These are phyloP conservation scores for Cryptomyrus ogoouensis DNA, from an alignment of 2,113 vertebrate species.

Conservation along the genomic window DNA sequence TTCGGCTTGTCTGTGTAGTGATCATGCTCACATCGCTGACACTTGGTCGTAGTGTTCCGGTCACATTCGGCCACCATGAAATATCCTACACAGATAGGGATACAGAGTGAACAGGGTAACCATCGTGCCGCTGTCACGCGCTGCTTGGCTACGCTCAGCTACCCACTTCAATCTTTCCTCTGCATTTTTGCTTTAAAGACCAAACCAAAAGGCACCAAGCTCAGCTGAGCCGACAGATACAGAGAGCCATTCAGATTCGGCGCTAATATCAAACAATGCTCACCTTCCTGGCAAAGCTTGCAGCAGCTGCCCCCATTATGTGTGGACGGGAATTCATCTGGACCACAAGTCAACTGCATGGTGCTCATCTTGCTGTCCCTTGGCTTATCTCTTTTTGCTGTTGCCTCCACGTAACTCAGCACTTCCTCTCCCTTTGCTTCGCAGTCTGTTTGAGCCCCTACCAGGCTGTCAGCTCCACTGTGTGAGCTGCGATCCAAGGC, in stretches of 20 bases:
- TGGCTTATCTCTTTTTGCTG: not conserved
- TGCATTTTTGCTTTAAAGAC: not conserved
- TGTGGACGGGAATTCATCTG: not conserved
- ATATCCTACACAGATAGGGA: constrained; percentile 36
- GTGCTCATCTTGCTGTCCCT: not conserved
- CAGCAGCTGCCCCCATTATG: not conserved
- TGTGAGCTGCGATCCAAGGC: not conserved
- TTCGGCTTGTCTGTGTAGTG: constrained; percentile 25
- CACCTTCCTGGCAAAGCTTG: constrained; percentile 16
- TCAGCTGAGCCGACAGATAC: not conserved
- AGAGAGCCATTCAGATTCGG: not conserved
- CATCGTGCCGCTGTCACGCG: not conserved
- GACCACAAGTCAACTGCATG: not conserved
- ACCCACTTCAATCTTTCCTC: not conserved
- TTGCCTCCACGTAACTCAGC: not conserved
- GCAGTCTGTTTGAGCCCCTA: not conserved
- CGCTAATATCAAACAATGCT: not conserved
- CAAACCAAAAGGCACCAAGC: not conserved
- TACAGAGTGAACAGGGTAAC: not conserved
- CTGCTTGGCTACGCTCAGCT: not conserved
- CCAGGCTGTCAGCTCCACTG: not conserved
- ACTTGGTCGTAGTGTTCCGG: fast-evolving
- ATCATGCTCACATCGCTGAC: constrained; percentile 22
- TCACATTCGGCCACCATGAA: constrained; percentile 30
- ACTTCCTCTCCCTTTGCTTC: not conserved